A percentile compares a stretch with the other conserved stretches of the same genome.
Conservation (phyloP, 1,140 invertebrate genomes). For the Eubasilissa regina region DNA sequence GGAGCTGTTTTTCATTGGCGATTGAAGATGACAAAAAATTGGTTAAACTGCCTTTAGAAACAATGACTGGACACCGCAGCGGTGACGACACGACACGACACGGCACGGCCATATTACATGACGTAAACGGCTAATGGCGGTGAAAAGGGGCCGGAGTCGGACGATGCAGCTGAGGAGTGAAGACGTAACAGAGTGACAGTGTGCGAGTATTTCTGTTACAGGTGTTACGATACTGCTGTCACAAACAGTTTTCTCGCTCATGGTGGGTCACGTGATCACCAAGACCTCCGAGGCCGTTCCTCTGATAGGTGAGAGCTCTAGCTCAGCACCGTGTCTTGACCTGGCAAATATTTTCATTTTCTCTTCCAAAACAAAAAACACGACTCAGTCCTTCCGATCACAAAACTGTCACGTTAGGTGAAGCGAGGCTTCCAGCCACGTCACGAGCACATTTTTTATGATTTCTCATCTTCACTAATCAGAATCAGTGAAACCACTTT, state of each 20-base stretch:
- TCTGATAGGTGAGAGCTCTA: conserved; percentile 88
- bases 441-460: conserved; percentile 40
- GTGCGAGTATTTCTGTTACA: conserved; percentile 79
- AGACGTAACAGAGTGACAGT: conserved; percentile 54
- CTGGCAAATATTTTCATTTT: conserved; percentile 55
- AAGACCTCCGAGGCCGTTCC: conserved; percentile 98
- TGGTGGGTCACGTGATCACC: conserved; percentile 97
- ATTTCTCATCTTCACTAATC: conserved; percentile 4
- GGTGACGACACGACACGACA: too few species aligned
- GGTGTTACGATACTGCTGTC: conserved; percentile 99
- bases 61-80: too few species aligned
- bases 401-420: conserved; percentile 27
- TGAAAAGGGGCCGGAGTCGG: neutral
- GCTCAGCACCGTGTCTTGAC: conserved; percentile 59
- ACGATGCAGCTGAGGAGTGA: neutral
- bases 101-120: too few species aligned
- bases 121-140: too few species aligned
- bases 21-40: conserved; percentile 7
- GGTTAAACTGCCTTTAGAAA: too few species aligned
- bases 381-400: conserved; percentile 48
- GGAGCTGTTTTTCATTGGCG: too few species aligned
- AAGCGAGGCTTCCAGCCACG: conserved; percentile 12
- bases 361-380: conserved; percentile 53
- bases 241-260: conserved; percentile 98
- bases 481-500: conserved; percentile 4